Base-by-base conservation (phyloP, 2,888 invertebrate species). In the Xestia rhomboidea region DNA sequence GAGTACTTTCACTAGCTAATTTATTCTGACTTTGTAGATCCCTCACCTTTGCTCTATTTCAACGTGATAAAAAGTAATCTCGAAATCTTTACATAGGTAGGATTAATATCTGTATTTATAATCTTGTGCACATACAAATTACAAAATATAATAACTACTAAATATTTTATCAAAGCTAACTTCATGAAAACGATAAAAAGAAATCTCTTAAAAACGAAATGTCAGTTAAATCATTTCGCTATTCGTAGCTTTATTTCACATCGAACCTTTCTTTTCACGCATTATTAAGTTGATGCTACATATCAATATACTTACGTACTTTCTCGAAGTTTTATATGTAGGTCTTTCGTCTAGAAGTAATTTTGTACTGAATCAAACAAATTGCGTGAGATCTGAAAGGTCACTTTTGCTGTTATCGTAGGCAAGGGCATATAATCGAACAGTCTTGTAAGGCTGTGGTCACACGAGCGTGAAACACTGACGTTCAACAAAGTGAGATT, bases 281-380 rank as follows among this genome's bases (percentile, higher is more conserved):
- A 71, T 68, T 60, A 68, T 74, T 80, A 63, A 62, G 38, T 80
- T 71, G 63, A 60, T 74, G n/a, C 30, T 71, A 68, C 38, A 54
- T 60, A 78, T 73, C 38, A 68, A 80, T 79, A 64, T 41, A 73
- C 70, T 73, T 46, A 67, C 30, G n/a, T 34, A 62, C 41, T n/a
- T 41, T 49, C 49, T 51, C 24, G 4, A 68, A 71, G 44, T 68
- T 73, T 71, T 60, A 46, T n/a, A 24, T 6, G n/a, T 54, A 71
- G 41, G 49, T 51, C 38, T 70, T 71, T 66, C 51, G 62, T 67
- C 44, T 78, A 57, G 3, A 38, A 68, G 62, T 71, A n/a, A 76
- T 75, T 64, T 67, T 71, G 63, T 63, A 57, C 30, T 73, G 41
- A 85, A 77, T 49, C 67, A 81, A 81, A 82, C 57, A 82, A 73